Base-by-base conservation (phyloP, 2,113 vertebrate species). In the Argyrosomus japonicus region DNA sequence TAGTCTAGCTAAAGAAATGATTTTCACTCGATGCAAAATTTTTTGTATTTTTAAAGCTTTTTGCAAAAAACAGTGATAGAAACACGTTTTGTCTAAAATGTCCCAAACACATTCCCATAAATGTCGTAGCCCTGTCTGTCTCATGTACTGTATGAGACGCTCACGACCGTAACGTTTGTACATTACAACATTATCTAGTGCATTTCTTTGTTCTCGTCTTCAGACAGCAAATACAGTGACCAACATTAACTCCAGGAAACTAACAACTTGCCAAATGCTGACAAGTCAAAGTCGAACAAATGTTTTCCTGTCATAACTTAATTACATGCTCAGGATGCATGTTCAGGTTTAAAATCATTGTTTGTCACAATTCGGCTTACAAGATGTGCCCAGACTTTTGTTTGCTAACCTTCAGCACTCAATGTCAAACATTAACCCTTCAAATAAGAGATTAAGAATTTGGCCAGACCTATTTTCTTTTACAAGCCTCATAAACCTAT, bases 401-500 rank as follows among this genome's bases (percentile, higher is more conserved):
- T 88, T 87, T 89, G 84, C 87, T 78, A 32, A 82, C 62, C 71
- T 27, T 72, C 81, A 45, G 54, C 40, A 81, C 50, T 76, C 51
- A 62, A 50, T 48, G 89, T 93, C 77, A 94, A 93, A 92, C 77
- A 93, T 93, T 91, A 90, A 93, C 91, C 54, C 50, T 53, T 84
- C 43, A 48, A 27, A 90, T 67, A 54, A 77, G 64, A 57, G 36
- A 40, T 61, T n/a, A 19, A n/a, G 56, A 77, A 75, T 81, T 76
- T 65, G 82, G 6, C 67, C 36, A 40, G 9, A 40, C 36, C 50
- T 54, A 6, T 71, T 69, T 61, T 69, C 48, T 69, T 53, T 15
- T 0, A 21, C 32, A 50, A n/a, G 10, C 6, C 10, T 73, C 61
- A 3, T 3, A 1, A 67, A 43, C 47, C 40, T 64, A 73, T 82